Percentiles rank a stretch among this genome's conserved stretches.
Conservation (phyloP, 2,113 vertebrate species). For the Halcyon senegalensis region DNA sequence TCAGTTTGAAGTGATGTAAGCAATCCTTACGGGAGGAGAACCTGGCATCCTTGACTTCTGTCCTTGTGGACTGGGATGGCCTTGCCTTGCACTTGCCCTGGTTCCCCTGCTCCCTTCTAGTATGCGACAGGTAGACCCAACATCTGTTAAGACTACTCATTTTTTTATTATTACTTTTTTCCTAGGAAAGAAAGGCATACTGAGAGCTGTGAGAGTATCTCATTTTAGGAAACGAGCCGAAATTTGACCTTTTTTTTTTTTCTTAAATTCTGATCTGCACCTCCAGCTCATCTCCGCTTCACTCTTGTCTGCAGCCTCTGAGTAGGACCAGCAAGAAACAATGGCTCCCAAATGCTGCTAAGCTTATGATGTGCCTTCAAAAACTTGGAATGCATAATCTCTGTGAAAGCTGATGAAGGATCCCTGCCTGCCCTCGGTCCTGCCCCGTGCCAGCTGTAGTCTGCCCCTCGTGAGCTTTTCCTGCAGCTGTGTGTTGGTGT, state of each 20-base stretch:
- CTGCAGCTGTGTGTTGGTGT: slow-evolving; percentile 42
- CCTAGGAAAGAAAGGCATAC: slow-evolving; percentile 37
- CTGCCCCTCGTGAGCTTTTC: slow-evolving; percentile 6
- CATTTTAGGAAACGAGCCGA: slow-evolving; percentile 14
- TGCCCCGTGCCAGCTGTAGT: slow-evolving; percentile 22
- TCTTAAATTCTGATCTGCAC: background rate
- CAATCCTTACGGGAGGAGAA: background rate
- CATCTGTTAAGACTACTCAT: background rate
- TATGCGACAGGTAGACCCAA: background rate
- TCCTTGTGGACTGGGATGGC: background rate
- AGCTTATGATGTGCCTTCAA: slow-evolving; percentile 67
- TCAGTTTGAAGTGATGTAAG: background rate
- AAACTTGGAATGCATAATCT: slow-evolving; percentile 10
- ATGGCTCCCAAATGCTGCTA: slow-evolving; percentile 63
- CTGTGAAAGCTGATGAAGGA: slow-evolving; percentile 40
- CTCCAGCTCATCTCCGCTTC: slow-evolving; percentile 29
- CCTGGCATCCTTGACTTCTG: background rate
- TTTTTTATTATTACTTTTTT: background rate
- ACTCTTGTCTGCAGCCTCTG: slow-evolving; percentile 49
- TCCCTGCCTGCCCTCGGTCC: slow-evolving; percentile 38
- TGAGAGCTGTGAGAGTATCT: background rate
- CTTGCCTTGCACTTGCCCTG: slow-evolving; percentile 25
- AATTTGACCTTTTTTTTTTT: slow-evolving; percentile 15
- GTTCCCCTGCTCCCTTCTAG: background rate
- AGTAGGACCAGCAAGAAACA: slow-evolving; percentile 45